phyloP scores from a whole-genome alignment of 2,113 vertebrate genomes.

The Menidia beryllina region DNA sequence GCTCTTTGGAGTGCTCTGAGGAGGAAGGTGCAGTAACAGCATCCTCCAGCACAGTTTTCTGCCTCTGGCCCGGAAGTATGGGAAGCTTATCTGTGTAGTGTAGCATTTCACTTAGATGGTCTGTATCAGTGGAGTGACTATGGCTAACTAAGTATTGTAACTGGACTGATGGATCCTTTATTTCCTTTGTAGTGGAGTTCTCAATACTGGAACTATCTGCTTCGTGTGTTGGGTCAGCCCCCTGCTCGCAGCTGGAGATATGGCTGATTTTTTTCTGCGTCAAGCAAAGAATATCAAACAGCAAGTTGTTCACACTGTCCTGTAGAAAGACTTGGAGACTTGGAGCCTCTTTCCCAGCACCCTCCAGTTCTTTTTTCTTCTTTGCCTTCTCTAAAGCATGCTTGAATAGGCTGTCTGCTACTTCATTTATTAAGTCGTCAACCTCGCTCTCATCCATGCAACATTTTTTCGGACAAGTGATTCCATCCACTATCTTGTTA shows the following conservation, averaged over 20 bases:
- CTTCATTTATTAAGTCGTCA: constrained; percentile 88
- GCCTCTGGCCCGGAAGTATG: constrained; percentile 47
- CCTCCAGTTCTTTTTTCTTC: constrained; percentile 79
- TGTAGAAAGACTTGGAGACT: constrained; percentile 82
- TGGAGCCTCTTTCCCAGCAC: constrained; percentile 67
- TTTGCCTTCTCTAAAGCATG: constrained; percentile 88
- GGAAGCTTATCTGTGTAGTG: constrained; percentile 59
- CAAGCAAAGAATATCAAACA: constrained; percentile 88
- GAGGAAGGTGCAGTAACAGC: constrained; percentile 13
- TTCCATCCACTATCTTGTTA: constrained; percentile 85
- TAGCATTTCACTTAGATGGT: constrained; percentile 43
- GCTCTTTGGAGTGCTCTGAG: constrained; percentile 60
- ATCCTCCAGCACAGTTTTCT: constrained; percentile 61
- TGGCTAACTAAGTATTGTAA: constrained; percentile 59
- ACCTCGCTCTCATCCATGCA: constrained; percentile 78
- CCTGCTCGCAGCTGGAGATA: constrained; percentile 76
- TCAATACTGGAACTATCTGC: constrained; percentile 45
- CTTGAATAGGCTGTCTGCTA: constrained; percentile 89
- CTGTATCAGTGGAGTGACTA: constrained; percentile 50
- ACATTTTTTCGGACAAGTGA: constrained; percentile 81
- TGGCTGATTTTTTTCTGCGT: constrained; percentile 90
- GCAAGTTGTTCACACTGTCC: constrained; percentile 86
- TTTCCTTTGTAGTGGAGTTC: constrained; percentile 45
- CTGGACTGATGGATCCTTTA: constrained; percentile 64
- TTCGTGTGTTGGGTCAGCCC: constrained; percentile 54